Evolutionary conservation across 2,888 invertebrate genomes (phyloP).

Genomic region (Ctenicera cuprea): DNA sequence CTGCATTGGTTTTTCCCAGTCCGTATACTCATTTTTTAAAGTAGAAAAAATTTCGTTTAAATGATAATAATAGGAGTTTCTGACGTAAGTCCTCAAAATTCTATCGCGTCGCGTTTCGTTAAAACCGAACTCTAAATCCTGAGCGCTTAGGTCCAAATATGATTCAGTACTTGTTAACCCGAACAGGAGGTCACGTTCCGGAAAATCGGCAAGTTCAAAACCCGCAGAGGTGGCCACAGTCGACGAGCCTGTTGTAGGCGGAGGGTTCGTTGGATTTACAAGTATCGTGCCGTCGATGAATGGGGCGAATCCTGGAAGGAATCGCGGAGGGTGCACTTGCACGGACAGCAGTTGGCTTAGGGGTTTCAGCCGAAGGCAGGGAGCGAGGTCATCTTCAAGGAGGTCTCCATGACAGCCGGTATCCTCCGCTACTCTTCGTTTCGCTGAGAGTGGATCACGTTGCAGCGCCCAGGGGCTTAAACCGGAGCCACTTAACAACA

Average conservation of each 20-base stretch:
- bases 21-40: constrained; percentile 94
- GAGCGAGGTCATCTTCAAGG: constrained; percentile 88
- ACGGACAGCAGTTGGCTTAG: constrained; percentile 84
- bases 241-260: constrained; percentile 74
- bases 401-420: constrained; percentile 90
- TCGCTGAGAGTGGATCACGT: constrained; percentile 87
- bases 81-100: constrained; percentile 92
- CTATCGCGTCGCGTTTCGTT: constrained; percentile 91
- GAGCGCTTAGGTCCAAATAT: constrained; percentile 87
- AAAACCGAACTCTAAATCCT: constrained; percentile 93
- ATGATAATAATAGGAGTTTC: constrained; percentile 96
- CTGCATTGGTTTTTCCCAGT: constrained; percentile 93
- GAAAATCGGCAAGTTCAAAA: constrained; percentile 88
- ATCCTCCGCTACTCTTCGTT: constrained; percentile 87
- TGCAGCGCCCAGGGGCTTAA: constrained; percentile 95
- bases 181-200: constrained; percentile 88
- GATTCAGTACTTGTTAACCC: constrained; percentile 90
- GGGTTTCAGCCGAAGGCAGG: constrained; percentile 87
- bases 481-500: constrained; percentile 92
- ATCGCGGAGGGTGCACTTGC: constrained; percentile 86
- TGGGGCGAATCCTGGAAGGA: constrained; percentile 94
- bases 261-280: constrained; percentile 75
- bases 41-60: constrained; percentile 96
- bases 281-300: constrained; percentile 94
- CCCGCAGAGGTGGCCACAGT: constrained; percentile 84